phyloP scores from a whole-genome alignment of 2,797 vertebrate species.

The Macropus fuliginosus region DNA sequence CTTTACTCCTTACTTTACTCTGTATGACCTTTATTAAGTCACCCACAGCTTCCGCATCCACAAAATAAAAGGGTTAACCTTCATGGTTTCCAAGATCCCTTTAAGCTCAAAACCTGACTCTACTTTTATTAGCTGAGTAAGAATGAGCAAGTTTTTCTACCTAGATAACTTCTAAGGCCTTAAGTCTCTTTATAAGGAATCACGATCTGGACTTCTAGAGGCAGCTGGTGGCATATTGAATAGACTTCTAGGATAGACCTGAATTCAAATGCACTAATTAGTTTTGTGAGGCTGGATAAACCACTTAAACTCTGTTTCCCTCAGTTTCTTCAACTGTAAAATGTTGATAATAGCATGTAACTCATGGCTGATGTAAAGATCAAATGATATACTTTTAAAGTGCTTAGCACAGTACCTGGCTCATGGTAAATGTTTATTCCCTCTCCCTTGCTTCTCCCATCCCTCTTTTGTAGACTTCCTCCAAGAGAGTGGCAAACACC shows the following conservation, averaged over 20 bases:
- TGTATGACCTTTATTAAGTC: not conserved
- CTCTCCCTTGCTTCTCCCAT: not conserved
- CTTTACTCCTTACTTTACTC: not conserved
- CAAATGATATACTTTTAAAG: not conserved
- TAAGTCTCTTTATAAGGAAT: not conserved
- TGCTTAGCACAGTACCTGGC: not conserved
- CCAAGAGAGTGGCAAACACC: not conserved
- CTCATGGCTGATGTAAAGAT: not conserved
- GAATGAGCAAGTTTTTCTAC: not conserved
- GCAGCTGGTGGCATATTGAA: not conserved
- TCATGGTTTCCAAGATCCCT: not conserved
- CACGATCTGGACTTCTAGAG: not conserved
- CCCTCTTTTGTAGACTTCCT: not conserved
- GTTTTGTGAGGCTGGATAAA: not conserved
- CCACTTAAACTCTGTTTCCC: not conserved
- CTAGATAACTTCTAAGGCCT: not conserved
- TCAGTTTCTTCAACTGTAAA: not conserved
- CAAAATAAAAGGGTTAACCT: not conserved
- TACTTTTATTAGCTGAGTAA: not conserved
- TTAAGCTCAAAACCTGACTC: not conserved
- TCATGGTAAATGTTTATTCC: not conserved
- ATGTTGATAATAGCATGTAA: not conserved
- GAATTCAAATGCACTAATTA: not conserved
- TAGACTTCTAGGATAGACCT: not conserved
- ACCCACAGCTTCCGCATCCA: not conserved